Evolutionary conservation across 2,113 vertebrate species (phyloP).

Genomic region (Vulpes ferrilata): DNA sequence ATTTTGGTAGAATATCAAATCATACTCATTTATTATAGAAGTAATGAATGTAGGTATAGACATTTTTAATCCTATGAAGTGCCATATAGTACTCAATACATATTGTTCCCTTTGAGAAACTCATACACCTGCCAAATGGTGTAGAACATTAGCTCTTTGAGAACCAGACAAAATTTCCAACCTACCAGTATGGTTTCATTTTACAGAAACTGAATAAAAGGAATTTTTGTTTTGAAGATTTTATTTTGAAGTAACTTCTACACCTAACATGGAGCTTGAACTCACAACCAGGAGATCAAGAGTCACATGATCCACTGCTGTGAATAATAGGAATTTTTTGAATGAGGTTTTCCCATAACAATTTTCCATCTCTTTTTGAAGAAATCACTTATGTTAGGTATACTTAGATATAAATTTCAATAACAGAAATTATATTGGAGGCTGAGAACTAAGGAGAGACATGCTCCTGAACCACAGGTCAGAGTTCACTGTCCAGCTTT

Average conservation of each 20-base stretch:
- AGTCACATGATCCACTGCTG: not conserved
- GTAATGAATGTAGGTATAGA: not conserved
- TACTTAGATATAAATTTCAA: not conserved
- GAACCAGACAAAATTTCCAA: conserved; percentile 12
- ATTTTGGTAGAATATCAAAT: conserved; percentile 55
- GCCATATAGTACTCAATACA: not conserved
- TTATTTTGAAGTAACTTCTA: not conserved
- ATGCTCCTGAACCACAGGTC: not conserved
- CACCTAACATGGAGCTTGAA: not conserved
- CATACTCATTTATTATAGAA: not conserved
- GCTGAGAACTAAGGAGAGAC: not conserved
- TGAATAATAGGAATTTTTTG: conserved; percentile 17
- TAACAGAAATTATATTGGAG: not conserved
- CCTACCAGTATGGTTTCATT: conserved; percentile 12
- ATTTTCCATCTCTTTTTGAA: not conserved
- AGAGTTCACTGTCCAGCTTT: conserved; percentile 13
- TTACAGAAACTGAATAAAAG: conserved; percentile 29
- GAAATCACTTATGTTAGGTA: not conserved
- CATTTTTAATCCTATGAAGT: conserved; percentile 21
- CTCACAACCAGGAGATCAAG: not conserved
- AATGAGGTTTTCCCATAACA: conserved; percentile 5
- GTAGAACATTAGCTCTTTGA: conserved; percentile 12
- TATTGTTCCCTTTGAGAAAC: conserved; percentile 37
- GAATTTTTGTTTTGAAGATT: not conserved
- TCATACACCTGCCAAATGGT: not conserved